A percentile compares a stretch with the other conserved stretches of the same genome.
Evolutionary conservation across 2,888 invertebrate genomes (phyloP).

Genomic region (Hydropsyche betteni): DNA sequence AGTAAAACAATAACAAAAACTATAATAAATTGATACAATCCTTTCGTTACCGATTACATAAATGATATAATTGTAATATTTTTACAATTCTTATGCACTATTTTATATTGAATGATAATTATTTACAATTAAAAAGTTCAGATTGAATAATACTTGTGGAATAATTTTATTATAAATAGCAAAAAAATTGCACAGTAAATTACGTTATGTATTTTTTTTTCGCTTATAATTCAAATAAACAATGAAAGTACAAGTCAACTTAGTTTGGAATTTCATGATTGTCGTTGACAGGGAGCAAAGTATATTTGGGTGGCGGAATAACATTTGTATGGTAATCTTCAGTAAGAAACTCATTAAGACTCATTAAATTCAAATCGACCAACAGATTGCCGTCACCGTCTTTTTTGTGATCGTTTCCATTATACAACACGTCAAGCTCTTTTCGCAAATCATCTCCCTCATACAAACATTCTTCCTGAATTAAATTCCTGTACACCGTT

Average conservation of each 20-base stretch:
- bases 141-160: too few relatives aligned
- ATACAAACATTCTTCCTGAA: slow-evolving; percentile 36
- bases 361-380: slow-evolving; percentile 45
- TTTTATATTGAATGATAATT: too few relatives aligned
- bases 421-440: slow-evolving; percentile 41
- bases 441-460: slow-evolving; percentile 39
- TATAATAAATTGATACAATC: too few relatives aligned
- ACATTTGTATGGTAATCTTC: slow-evolving; percentile 48
- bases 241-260: not conserved
- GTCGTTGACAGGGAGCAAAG: slow-evolving; percentile 41
- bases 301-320: slow-evolving; percentile 49
- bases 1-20: too few relatives aligned
- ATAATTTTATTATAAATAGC: too few relatives aligned
- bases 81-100: too few relatives aligned
- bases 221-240: too few relatives aligned
- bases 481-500: slow-evolving; percentile 14
- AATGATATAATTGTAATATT: too few relatives aligned
- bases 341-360: slow-evolving; percentile 47
- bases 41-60: too few relatives aligned
- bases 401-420: slow-evolving; percentile 38
- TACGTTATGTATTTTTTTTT: too few relatives aligned
- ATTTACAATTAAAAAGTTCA: too few relatives aligned
- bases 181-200: too few relatives aligned
- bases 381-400: slow-evolving; percentile 3
- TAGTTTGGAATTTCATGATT: slow-evolving; percentile 36